Evolutionary conservation across 2,113 vertebrate species (phyloP).

Genomic region (Calyptomena viridis): DNA sequence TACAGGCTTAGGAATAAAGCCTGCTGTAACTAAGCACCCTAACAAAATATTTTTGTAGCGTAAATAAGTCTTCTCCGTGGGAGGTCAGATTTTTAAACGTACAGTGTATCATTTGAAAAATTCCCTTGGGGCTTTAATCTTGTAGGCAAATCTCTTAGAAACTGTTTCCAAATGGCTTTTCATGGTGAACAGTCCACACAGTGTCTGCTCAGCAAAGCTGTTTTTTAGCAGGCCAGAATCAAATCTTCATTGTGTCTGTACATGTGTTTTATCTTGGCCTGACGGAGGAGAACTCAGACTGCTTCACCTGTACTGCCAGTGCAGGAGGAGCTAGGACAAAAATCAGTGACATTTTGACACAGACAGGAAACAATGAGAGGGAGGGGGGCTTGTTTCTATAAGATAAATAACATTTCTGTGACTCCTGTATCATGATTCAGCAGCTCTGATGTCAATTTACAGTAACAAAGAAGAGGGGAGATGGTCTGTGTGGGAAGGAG

Average conservation of each 20-base stretch:
- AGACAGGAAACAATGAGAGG: slow-evolving; percentile 40
- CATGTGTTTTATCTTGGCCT: background rate
- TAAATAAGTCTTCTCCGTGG: background rate
- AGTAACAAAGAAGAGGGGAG: slow-evolving; percentile 52
- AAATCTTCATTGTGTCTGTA: background rate
- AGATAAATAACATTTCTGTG: slow-evolving; percentile 51
- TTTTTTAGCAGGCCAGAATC: background rate
- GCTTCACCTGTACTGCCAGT: background rate
- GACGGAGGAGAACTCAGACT: background rate
- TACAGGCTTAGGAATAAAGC: background rate
- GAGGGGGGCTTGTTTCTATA: slow-evolving; percentile 4
- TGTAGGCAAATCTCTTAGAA: background rate
- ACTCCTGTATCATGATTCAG: slow-evolving; percentile 57
- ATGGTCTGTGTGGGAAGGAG: slow-evolving; percentile 52
- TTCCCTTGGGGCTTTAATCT: background rate
- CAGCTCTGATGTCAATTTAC: slow-evolving; percentile 67
- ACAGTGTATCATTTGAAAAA: background rate
- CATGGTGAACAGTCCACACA: background rate
- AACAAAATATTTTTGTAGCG: background rate
- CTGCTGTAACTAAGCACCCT: background rate
- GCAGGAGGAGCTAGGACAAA: background rate
- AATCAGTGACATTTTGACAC: slow-evolving; percentile 43
- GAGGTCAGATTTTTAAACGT: background rate
- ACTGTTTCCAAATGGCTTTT: background rate
- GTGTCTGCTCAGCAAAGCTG: background rate